These are phyloP conservation scores for Meiosimyza decipiens DNA, from an alignment of 2,888 invertebrate species.

Conservation along the genomic window DNA sequence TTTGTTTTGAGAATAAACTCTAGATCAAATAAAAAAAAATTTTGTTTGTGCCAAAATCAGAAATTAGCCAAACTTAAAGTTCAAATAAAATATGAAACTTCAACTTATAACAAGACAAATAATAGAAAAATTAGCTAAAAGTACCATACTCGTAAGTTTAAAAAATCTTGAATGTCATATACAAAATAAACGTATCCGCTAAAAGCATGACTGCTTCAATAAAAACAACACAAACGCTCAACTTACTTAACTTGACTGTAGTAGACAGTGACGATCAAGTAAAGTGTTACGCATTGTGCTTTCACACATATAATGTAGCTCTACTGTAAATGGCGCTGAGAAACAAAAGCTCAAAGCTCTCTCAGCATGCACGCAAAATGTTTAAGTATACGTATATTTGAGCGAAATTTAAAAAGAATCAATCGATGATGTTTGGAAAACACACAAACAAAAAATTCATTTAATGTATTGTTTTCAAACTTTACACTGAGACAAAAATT, in stretches of 20 bases:
- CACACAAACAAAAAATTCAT: slow-evolving; percentile 41
- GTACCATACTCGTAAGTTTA: neutral
- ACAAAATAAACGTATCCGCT: too few relatives aligned
- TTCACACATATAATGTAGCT: too few relatives aligned
- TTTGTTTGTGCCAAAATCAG: slow-evolving; percentile 22
- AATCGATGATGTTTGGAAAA: slow-evolving; percentile 54
- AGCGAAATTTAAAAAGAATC: slow-evolving; percentile 47
- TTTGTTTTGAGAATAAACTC: too few relatives aligned
- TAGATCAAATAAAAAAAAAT: neutral
- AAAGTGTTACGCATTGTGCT: too few relatives aligned
- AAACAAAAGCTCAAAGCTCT: slow-evolving; percentile 41
- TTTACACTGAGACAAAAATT: slow-evolving; percentile 43
- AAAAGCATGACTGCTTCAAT: too few relatives aligned
- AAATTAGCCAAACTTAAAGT: neutral
- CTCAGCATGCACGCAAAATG: slow-evolving; percentile 31
- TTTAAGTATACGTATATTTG: slow-evolving; percentile 13
- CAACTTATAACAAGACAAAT: slow-evolving; percentile 26
- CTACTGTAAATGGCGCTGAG: neutral
- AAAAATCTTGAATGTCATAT: too few relatives aligned
- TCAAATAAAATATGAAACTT: slow-evolving; percentile 10
- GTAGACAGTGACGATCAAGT: too few relatives aligned
- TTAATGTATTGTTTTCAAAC: slow-evolving; percentile 42
- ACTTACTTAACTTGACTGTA: too few relatives aligned
- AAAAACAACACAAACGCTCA: too few relatives aligned
- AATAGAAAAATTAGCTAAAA: slow-evolving; percentile 26